A percentile compares a stretch with the other conserved stretches of the same genome.
Evolutionary conservation across 2,797 vertebrate genomes (phyloP).

Genomic region (Ceyx erithaca): DNA sequence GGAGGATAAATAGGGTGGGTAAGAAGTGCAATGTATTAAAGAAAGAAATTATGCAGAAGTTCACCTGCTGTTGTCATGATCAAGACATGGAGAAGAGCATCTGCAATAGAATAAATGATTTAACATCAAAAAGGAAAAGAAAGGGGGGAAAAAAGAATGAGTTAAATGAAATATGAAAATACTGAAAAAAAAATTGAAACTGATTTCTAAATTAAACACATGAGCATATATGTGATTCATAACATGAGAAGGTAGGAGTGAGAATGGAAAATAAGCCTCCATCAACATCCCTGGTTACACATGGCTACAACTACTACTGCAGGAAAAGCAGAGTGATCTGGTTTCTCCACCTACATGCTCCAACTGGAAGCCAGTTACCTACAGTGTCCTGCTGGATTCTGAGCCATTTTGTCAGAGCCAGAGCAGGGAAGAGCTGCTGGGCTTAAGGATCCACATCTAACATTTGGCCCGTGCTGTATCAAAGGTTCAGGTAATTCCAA

Average conservation of each 20-base stretch:
- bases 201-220: constrained; percentile 48
- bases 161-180: constrained; percentile 70
- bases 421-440: background rate
- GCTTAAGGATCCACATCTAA: background rate
- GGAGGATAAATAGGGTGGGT: constrained; percentile 26
- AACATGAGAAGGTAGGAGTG: constrained; percentile 7
- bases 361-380: background rate
- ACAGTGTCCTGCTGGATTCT: background rate
- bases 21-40: constrained; percentile 70
- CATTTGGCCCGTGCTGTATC: fast-evolving
- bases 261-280: constrained; percentile 4
- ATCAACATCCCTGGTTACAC: background rate
- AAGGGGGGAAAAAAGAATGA: constrained; percentile 54
- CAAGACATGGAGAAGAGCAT: constrained; percentile 94
- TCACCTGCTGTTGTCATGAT: constrained; percentile 99
- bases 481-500: background rate
- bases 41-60: constrained; percentile 84
- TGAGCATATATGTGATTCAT: constrained; percentile 2
- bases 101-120: constrained; percentile 91
- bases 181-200: constrained; percentile 40
- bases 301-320: background rate
- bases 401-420: background rate
- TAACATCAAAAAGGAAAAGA: constrained; percentile 74
- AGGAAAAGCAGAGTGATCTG: background rate
- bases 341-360: background rate